Base-by-base conservation (phyloP, 2,888 invertebrate species). In the Ophraella communa region DNA sequence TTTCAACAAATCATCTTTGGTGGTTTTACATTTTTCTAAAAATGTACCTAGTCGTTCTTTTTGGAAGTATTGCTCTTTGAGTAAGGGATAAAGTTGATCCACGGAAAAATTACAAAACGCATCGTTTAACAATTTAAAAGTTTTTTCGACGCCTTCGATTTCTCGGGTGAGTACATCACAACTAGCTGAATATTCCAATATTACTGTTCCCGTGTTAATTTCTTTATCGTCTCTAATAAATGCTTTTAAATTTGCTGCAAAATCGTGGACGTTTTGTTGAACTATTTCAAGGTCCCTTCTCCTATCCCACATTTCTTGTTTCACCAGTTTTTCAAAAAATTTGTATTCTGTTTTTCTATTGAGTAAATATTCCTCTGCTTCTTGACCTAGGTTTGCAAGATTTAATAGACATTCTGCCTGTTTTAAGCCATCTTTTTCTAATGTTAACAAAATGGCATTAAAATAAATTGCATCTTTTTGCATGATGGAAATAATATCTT, bases 391-490 rank as follows among this genome's bases (percentile, higher is more conserved):
- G 73, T 87, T 84, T 0, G 88, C 89, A 1, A 88, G 87, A 21
- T 85, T 86, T 77, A 88, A 84, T 71, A 90, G 83, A 66, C 89
- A 86, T 72, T 85, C 85, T 49, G 87, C 86, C 78, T 90, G 90
- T 8, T 84, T 83, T 44, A 84, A 80, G 64, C 86, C 86, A 75
- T 91, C 89, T 21, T 84, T 75, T 71, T 85, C 84, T 52, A 90
- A 78, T 0, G 86, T 85, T 39, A 84, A 84, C 59, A 90, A 76
- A 2, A 90, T 86, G 0, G 86, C 86, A 53, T 89, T 88, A 71
- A 87, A 89, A 74, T 88, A 88, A 4, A 87, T 83, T 0, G 88
- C 84, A 74, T 91, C 90, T 84, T 88, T 88, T 78, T 87, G 87
- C 59, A 90, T 81, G 65, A 89, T 87, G 42, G 85, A 85, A 54